Base-by-base conservation (phyloP, 1,140 invertebrate genomes). In the Holcopasites calliopsidis region DNA sequence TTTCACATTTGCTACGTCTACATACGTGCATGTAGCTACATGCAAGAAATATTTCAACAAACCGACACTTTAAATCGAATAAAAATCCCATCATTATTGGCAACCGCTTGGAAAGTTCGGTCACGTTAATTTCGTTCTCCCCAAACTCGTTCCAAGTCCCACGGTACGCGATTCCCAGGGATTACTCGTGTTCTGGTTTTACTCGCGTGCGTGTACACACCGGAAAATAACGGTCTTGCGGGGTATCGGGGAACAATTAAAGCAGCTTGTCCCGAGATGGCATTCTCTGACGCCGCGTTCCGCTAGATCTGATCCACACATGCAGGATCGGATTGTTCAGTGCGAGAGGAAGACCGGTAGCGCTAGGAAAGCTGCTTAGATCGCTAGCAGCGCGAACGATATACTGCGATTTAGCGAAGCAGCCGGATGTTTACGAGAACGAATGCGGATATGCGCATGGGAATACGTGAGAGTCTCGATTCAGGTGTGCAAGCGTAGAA, bases 161-260 rank as follows among this genome's bases (percentile, higher is more conserved):
- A n/a, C 50, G 57, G 61, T 50, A 61, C 52, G 50, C 54, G 73
- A 23, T 64, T 42, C 52, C 64, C 16, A 3, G 21, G 64, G 58
- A 76, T 79, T 71, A 69, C 62, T 57, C 65, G 26, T 58, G 58
- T 77, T 44, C 38, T 33, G 47, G 57, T 40, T 50, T 55, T n/a
- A n/a, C n/a, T 54, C 64, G 13, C 11, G 47, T 18, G 31, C 21
- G 52, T 61, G 62, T 40, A 52, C 79, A 68, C 52, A 66, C 40
- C 55, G 66, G 70, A 71, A 18, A 76, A 76, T 83, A 83, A 83
- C 81, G 72, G 47, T 71, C 65, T 57, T 54, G 33, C 38, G 0
- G 7, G 54, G 80, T 72, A 58, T 72, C 64, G 68, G 40, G 61
- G 47, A 69, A 83, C 80, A 58, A 65, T 81, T 83, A 81, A 72